Base-by-base conservation (phyloP, 1,140 invertebrate genomes). In the Drosophila truncata region DNA sequence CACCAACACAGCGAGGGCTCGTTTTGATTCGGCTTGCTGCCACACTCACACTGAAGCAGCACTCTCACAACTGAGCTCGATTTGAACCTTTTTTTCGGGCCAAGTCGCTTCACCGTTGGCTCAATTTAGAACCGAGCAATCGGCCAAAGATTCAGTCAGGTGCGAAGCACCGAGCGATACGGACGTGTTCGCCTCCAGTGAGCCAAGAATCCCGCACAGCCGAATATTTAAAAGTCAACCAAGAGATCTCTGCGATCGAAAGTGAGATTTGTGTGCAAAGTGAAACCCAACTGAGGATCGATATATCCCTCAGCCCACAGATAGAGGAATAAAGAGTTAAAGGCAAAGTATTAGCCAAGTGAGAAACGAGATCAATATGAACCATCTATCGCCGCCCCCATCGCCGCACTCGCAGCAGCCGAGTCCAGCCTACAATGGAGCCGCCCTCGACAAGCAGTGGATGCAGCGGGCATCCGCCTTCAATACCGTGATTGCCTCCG, bases 111-210 rank as follows among this genome's bases (percentile, higher is more conserved):
- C 85, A 90, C 86, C 85, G 85, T 90, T 88, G 85, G 67, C 84
- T 91, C 84, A 91, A 88, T 91, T 91, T 84, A 91, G 91, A 91
- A 91, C 81, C 60, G 72, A 72, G 75, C 75, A 76, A 91, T 81
- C 91, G 87, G 69, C 69, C 50, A 79, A 91, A 92, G 84, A 92
- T 92, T 93, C 91, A 93, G 92, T 93, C 92, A 93, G 92, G 92
- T 93, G 92, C 91, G 81, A 92, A 92, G 91, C 92, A 93, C 92
- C 92, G 83, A 91, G 76, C 88, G 80, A 82, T 80, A 88, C 92
- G 90, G 92, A 90, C 91, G 91, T 92, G 87, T 88, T 65, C 78
- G 83, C 80, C 80, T 87, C 77, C 61, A 72, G 42, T 49, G 69
- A 74, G 77, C 50, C 33, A 41, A 60, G 63, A 77, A 75, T 66